These are phyloP conservation scores for Tauraco erythrolophus DNA, from an alignment of 2,113 vertebrate genomes.

Conservation along the genomic window DNA sequence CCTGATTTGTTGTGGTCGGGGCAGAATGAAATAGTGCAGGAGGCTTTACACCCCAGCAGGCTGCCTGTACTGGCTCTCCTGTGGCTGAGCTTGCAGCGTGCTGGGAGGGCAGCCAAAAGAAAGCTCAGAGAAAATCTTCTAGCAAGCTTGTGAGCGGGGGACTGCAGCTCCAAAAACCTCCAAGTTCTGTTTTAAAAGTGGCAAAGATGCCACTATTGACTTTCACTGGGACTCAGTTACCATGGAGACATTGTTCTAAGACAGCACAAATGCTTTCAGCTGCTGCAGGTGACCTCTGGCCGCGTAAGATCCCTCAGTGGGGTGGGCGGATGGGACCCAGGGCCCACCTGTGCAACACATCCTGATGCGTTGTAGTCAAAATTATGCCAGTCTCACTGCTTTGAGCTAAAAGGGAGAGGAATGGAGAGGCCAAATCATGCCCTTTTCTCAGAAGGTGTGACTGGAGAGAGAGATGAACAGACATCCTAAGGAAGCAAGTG, in stretches of 20 bases:
- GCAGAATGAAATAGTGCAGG: not conserved
- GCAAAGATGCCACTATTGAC: not conserved
- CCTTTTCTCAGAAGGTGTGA: not conserved
- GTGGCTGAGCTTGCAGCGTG: not conserved
- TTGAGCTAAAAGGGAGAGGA: not conserved
- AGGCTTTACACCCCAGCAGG: not conserved
- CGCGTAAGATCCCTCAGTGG: not conserved
- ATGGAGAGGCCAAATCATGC: not conserved
- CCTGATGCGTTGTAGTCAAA: not conserved
- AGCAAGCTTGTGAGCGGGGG: not conserved
- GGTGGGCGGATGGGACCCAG: not conserved
- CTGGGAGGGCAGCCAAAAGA: not conserved
- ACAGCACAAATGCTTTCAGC: not conserved
- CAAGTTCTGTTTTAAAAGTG: not conserved
- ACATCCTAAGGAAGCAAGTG: slow-evolving; percentile 30
- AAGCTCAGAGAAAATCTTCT: not conserved
- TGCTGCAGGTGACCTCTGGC: not conserved
- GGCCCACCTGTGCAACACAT: not conserved
- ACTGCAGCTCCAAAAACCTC: not conserved
- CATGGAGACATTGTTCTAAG: not conserved
- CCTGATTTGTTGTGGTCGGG: not conserved
- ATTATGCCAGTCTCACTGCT: not conserved
- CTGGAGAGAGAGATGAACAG: not conserved
- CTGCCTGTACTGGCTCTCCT: not conserved
- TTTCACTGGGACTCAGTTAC: not conserved